Percentiles rank a stretch among this genome's conserved stretches.
These are phyloP conservation scores for Steatocranus sp. DNA, from an alignment of 2,797 vertebrate genomes.

Conservation along the genomic window DNA sequence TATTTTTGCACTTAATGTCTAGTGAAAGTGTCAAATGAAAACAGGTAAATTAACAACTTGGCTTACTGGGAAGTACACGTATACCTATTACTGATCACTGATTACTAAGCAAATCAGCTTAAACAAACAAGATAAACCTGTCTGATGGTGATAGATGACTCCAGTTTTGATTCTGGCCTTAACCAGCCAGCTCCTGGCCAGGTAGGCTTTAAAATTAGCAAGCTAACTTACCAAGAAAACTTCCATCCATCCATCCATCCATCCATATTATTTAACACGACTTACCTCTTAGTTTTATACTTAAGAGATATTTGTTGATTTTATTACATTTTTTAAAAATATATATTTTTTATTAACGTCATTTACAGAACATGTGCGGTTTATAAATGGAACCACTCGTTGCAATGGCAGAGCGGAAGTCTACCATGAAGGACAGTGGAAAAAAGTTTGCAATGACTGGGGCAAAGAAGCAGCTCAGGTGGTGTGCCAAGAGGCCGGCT, in stretches of 20 bases:
- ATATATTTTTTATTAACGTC: background rate
- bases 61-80: rapidly evolving
- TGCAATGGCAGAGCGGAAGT: constrained; percentile 61
- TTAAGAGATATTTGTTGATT: background rate
- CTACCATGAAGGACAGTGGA: constrained; percentile 31
- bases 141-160: background rate
- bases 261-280: background rate
- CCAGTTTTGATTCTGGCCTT: background rate
- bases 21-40: background rate
- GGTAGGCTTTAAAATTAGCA: background rate
- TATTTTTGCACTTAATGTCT: background rate
- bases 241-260: background rate
- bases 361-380: constrained; percentile 29
- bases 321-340: background rate
- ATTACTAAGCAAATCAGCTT: background rate
- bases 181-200: background rate
- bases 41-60: background rate
- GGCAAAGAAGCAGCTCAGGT: constrained; percentile 6
- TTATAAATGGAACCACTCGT: constrained; percentile 49
- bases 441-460: constrained; percentile 50
- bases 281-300: background rate
- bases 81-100: background rate
- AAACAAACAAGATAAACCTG: background rate
- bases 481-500: constrained; percentile 60
- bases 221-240: background rate